Conservation (phyloP, 2,113 vertebrate species). For the Crotophaga sulcirostris region DNA sequence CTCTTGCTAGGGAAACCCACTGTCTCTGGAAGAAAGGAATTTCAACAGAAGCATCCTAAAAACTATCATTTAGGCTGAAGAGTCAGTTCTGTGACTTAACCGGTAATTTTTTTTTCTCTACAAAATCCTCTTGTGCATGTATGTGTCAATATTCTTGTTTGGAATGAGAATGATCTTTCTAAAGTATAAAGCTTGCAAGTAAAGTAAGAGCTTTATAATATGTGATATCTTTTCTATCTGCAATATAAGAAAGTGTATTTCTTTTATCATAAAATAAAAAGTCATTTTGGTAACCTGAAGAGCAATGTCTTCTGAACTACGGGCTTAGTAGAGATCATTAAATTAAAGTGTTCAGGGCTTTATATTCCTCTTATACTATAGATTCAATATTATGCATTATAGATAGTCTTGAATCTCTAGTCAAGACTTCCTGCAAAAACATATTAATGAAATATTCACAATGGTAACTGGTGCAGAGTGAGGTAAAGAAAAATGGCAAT, state of each 20-base stretch:
- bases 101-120: not conserved
- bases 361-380: slow-evolving; percentile 42
- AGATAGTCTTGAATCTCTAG: slow-evolving; percentile 30
- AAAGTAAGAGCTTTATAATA: not conserved
- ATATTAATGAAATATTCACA: slow-evolving; percentile 51
- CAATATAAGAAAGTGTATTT: not conserved
- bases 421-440: slow-evolving; percentile 50
- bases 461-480: not conserved
- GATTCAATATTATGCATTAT: not conserved
- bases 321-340: slow-evolving; percentile 26
- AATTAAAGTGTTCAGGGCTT: slow-evolving; percentile 50
- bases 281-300: slow-evolving; percentile 11
- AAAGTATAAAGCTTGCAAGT: not conserved
- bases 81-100: not conserved
- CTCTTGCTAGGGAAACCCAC: not conserved
- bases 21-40: not conserved
- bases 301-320: not conserved
- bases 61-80: not conserved
- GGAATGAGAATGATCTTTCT: not conserved
- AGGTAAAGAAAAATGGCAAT: slow-evolving; percentile 38
- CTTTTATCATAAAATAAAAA: slow-evolving; percentile 10
- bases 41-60: not conserved
- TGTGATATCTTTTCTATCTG: not conserved
- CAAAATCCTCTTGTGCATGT: not conserved
- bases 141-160: accelerated